Percentiles rank a stretch among this genome's conserved stretches.
Conservation (phyloP, 2,888 invertebrate species). For the Idaea dimidiata region DNA sequence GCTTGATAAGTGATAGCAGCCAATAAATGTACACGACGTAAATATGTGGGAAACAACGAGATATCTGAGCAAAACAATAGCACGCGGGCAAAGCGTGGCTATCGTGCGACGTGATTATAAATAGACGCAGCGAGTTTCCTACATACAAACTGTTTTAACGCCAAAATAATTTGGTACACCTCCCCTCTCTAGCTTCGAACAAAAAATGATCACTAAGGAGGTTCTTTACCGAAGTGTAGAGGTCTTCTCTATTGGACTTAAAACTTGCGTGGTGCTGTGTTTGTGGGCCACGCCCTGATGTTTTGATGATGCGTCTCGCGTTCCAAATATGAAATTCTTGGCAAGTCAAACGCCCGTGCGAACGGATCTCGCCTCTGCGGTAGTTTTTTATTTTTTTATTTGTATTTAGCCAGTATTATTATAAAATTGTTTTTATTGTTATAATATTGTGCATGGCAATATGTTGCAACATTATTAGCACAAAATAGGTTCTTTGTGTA, state of each 20-base stretch:
- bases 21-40: constrained; percentile 60
- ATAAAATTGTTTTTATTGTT: neutral
- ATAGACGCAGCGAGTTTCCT: constrained; percentile 47
- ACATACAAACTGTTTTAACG: neutral
- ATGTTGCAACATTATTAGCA: neutral
- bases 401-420: constrained; percentile 12
- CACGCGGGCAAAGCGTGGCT: constrained; percentile 70
- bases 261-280: neutral
- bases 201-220: constrained; percentile 10
- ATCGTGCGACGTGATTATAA: constrained; percentile 56
- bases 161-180: constrained; percentile 9
- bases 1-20: constrained; percentile 11
- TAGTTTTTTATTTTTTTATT: constrained; percentile 10
- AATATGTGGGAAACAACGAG: constrained; percentile 49
- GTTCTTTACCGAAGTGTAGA: constrained; percentile 22
- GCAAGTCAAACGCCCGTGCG: constrained; percentile 24
- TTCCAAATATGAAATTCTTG: constrained; percentile 56
- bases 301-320: constrained; percentile 34
- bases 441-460: neutral
- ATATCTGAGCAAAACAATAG: constrained; percentile 71
- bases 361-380: constrained; percentile 25
- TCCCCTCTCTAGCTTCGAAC: constrained; percentile 8
- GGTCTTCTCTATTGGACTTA: constrained; percentile 31
- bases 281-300: constrained; percentile 67
- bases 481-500: neutral